Evolutionary conservation across 2,797 vertebrate species (phyloP), one percentile per base, ranked within the genome.

Genomic region (Coregonus suidteri): DNA sequence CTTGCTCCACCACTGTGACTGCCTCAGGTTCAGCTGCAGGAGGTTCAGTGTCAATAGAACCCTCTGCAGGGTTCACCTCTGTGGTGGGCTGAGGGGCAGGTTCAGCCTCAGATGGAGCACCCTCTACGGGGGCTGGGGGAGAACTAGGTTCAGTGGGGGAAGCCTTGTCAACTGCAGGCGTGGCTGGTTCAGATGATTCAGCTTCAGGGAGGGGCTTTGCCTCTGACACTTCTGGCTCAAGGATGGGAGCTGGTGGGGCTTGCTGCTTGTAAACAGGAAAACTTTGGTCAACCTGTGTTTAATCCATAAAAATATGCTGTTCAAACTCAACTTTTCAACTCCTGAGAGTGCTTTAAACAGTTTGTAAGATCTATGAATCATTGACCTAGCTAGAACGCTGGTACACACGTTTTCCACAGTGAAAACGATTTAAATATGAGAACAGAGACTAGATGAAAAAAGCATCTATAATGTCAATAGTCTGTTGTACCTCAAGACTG

Each of bases 401-500:
- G 41, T 47, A 47, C 41, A 9, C 7, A 47, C 7, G 41, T 47
- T 47, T 47, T 47, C 41, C 41, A 47, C 41, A 47, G 41, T 47
- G 41, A 47, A 47, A 47, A 47, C 41, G 0, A 47, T 47, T 47
- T 47, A 13, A 3, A 64, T 25, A 18, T 1, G 31, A n/a, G 3
- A 13, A 18, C 41, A 34, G 35, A 34, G 35, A 47, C 15, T 54
- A 68, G 31, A 2, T 14, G 31, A 72, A 53, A 20, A 47, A 11
- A n/a, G 6, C 18, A 20, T 35, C 16, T 7, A n/a, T 34, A 59
- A 41, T n/a, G 25, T 64, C 15, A 70, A 47, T 47, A 41, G 68
- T 41, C 16, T 18, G 59, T 4, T 14, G 14, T 93, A 95, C 95
- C 95, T 95, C 85, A 20, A 76, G 73, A 73, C 79, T 67, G 73